phyloP scores from a whole-genome alignment of 2,888 invertebrate species.

The Coleophora deauratella region DNA sequence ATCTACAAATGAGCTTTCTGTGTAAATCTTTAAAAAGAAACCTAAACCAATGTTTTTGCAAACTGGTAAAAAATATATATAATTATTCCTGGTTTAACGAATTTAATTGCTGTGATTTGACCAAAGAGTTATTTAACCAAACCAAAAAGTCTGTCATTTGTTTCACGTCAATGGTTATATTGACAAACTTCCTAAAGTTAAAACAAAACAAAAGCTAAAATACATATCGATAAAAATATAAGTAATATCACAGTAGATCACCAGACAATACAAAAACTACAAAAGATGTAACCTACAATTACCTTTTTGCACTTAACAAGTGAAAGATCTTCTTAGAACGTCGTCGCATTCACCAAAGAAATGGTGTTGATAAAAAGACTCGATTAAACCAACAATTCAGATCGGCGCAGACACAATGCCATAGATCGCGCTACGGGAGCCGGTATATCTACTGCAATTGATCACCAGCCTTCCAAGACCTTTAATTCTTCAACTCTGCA shows the following conservation, averaged over 20 bases:
- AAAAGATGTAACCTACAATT: constrained; percentile 23
- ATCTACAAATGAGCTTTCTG: too few species aligned
- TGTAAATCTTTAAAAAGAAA: too few species aligned
- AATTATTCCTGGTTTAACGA: too few species aligned
- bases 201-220: too few species aligned
- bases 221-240: background rate
- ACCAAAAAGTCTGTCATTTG: too few species aligned
- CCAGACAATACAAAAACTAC: background rate
- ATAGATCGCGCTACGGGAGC: constrained; percentile 65
- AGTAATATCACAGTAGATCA: background rate
- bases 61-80: too few species aligned
- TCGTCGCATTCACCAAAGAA: constrained; percentile 45
- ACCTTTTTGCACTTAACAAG: constrained; percentile 32
- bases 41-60: too few species aligned
- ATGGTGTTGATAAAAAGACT: constrained; percentile 54
- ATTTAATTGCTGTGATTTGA: too few species aligned
- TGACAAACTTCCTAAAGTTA: too few species aligned
- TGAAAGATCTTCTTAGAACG: constrained; percentile 28
- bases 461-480: constrained; percentile 23
- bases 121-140: too few species aligned
- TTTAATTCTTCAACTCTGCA: constrained; percentile 3
- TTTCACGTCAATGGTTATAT: too few species aligned
- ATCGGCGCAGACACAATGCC: constrained; percentile 50
- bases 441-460: constrained; percentile 30
- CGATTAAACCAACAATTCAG: constrained; percentile 68